A percentile compares a stretch with the other conserved stretches of the same genome.
Evolutionary conservation across 2,113 vertebrate genomes (phyloP).

Genomic region (Cromileptes altivelis): DNA sequence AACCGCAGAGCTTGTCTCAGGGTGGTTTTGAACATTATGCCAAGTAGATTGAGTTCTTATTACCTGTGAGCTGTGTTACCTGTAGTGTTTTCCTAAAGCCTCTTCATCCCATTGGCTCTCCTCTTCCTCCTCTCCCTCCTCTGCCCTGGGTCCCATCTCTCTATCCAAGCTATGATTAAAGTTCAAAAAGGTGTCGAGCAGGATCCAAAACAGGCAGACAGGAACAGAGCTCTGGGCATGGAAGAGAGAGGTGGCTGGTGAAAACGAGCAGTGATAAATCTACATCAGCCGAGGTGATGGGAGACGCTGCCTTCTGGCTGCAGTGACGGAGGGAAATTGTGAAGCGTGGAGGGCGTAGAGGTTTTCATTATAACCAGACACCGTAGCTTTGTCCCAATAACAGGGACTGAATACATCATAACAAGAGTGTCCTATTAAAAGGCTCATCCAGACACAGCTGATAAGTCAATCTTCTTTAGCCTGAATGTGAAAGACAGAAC

Average conservation of each 20-base stretch:
- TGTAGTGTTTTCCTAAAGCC: neutral
- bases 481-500: neutral
- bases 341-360: neutral
- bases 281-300: neutral
- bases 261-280: conserved; percentile 16
- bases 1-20: neutral
- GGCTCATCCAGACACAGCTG: neutral
- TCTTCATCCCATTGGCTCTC: neutral
- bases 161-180: conserved; percentile 25
- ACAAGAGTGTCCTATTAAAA: neutral
- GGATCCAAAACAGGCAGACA: neutral
- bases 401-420: neutral
- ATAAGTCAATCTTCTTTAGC: no score
- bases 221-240: neutral
- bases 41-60: conserved; percentile 5
- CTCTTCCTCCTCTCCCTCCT: neutral
- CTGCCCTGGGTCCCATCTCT: neutral
- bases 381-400: neutral
- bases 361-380: conserved; percentile 23
- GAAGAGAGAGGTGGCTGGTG: no score
- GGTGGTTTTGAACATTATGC: neutral
- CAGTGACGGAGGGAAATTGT: no score
- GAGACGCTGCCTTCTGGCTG: neutral
- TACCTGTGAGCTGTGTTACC: conserved; percentile 14
- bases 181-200: conserved; percentile 6